Percentiles rank a stretch among this genome's conserved stretches.
Conservation (phyloP, 2,113 vertebrate genomes). For the Ancistrus triradiatus region DNA sequence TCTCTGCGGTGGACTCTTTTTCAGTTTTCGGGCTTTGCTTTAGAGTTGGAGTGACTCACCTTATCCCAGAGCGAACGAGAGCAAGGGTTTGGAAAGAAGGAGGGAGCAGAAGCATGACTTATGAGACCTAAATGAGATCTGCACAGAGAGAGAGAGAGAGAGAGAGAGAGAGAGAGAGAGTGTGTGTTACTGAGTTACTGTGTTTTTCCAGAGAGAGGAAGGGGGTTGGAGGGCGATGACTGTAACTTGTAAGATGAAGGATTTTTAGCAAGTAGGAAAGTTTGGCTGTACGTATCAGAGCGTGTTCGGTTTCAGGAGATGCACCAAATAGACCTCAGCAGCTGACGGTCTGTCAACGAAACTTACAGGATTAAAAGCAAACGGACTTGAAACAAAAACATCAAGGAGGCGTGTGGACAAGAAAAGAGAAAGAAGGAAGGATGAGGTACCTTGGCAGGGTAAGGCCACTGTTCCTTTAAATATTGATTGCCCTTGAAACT, state of each 20-base stretch:
- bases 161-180: conserved; percentile 18
- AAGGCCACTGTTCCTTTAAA: conserved; percentile 38
- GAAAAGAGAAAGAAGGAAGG: conserved; percentile 45
- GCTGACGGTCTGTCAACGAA: conserved; percentile 10
- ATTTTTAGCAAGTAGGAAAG: conserved; percentile 7
- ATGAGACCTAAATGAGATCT: no score
- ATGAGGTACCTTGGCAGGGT: conserved; percentile 50
- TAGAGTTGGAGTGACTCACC: conserved; percentile 54
- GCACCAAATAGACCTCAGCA: background rate
- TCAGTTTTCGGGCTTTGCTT: conserved; percentile 3
- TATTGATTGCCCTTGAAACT: no score
- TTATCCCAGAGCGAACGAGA: no score
- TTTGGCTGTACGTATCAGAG: background rate
- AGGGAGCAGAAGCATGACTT: no score
- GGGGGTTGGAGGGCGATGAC: background rate
- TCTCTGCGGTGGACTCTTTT: background rate
- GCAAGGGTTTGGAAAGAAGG: no score
- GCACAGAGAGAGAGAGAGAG: conserved; percentile 9
- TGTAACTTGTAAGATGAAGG: background rate
- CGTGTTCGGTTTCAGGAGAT: conserved; percentile 1
- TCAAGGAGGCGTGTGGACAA: conserved; percentile 41
- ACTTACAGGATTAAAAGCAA: conserved; percentile 7
- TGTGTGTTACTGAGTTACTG: background rate
- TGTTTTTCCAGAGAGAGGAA: conserved; percentile 6
- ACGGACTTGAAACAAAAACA: background rate